A percentile compares a stretch with the other conserved stretches of the same genome.
These are phyloP conservation scores for Spodoptera littoralis DNA, from an alignment of 2,888 invertebrate genomes.

Conservation along the genomic window DNA sequence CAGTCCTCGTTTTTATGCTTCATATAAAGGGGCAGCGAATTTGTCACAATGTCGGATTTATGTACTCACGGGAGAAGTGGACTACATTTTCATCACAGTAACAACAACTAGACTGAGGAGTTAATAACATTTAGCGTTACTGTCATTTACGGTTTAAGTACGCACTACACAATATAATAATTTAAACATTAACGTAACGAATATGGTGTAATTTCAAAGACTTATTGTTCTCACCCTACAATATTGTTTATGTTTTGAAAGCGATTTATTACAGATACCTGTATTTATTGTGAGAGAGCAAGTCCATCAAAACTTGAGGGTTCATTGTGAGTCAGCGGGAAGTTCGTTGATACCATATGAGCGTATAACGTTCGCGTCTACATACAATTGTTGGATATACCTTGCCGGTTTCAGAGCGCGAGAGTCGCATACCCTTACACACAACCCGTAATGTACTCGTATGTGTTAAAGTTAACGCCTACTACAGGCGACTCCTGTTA, in stretches of 20 bases:
- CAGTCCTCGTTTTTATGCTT: slow-evolving; percentile 19
- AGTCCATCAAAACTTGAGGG: background rate
- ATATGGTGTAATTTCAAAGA: background rate
- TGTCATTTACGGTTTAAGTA: no score
- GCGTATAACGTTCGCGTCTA: background rate
- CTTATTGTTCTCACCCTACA: slow-evolving; percentile 9
- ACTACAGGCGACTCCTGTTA: slow-evolving; percentile 12
- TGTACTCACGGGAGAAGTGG: background rate
- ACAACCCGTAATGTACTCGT: background rate
- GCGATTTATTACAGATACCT: slow-evolving; percentile 1
- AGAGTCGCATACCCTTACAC: background rate
- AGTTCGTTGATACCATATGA: background rate
- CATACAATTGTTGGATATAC: background rate
- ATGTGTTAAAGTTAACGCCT: background rate
- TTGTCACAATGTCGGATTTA: slow-evolving; percentile 35
- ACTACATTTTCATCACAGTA: no score
- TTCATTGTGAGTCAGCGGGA: background rate
- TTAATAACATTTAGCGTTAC: no score
- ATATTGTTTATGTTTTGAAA: background rate
- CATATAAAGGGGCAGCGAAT: slow-evolving; percentile 12
- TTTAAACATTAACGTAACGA: no score
- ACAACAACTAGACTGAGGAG: no score
- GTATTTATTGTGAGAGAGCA: slow-evolving; percentile 2
- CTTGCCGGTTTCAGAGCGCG: background rate
- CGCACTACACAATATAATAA: no score